Evolutionary conservation across 92 coral and sea anemone genomes (phyloP), one percentile per base, ranked within the genome.

Genomic region (Micromussa lordhowensis): DNA sequence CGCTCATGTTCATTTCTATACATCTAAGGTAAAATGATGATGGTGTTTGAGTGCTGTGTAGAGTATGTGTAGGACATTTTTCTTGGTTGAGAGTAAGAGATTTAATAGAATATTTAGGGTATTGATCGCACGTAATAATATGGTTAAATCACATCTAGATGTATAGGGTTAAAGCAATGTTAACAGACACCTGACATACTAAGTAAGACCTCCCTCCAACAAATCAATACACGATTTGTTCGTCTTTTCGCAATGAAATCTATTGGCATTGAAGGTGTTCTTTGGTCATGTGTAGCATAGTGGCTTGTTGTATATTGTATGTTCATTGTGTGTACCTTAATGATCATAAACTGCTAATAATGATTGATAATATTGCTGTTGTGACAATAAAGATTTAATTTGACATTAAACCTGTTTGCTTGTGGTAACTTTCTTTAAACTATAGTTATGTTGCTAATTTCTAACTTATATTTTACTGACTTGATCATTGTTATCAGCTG

Each of bases 371-470:
- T 64, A 83, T 35, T 22, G n/a, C n/a, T 61, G 68, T 10, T 83
- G 18, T 76, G 77, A 77, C 87, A 89, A 90, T 85, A 89, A 90
- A 90, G 84, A 78, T 85, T 63, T 90, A 90, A 90, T 86, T 90
- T 85, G 92, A 73, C 82, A 84, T 69, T 80, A 69, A 64, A 61
- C 58, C 83, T 83, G 77, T 81, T 63, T 34, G 30, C 75, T 69
- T 74, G 77, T 71, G 73, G 34, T 84, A 73, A 84, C 71, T 31
- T 84, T 35, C 78, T 72, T 31, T 13, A 54, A 74, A 35, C 63
- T 73, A 19, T 21, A 15, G 24, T 63, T n/a, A 13, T 29, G 44
- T 13, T 63, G 32, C 58, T 82, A 82, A 70, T 53, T 12, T 26
- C 77, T 49, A 12, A 64, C 70, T 64, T 40, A 78, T 36, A 35